Base-by-base conservation (phyloP, 2,888 invertebrate genomes). In the Epirrhoe alternata region DNA sequence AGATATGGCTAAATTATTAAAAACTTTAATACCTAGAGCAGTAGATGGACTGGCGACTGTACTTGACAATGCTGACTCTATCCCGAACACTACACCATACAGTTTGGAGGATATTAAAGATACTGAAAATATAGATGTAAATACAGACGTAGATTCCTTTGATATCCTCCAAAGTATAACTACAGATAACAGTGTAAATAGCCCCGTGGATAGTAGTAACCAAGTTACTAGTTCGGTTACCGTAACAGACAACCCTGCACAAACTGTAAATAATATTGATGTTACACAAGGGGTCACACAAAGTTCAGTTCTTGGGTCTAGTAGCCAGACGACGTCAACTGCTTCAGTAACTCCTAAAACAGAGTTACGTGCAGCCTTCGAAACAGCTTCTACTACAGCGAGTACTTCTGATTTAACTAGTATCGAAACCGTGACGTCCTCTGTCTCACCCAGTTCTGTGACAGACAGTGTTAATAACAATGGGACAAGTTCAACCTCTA, bases 1-100 rank as follows among this genome's bases (percentile, higher is more conserved):
- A 82, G 94, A 94, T 87, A 92, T 93, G 90, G 84, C 86, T 64
- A 90, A 89, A 77, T 83, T 94, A 72, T 91, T 94, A 74, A 92
- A 92, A 77, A 88, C 87, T 58, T 87, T 94, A 79, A 87, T 92
- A 74, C 92, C 94, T 74, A 88, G 92, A 84, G 91, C 90, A 78
- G 83, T 90, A 83, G 85, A 85, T 78, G 85, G 86, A 84, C 81
- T 86, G 74, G 76, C 81, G 73, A 84, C 80, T 76, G 76, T 78
- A 77, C 80, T 84, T 76, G 86, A 87, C 72, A 86, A 89, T 75
- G 76, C 86, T 74, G 90, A 91, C 73, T 79, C 72, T 61, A 76
- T 78, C 68, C 86, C 86, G n/a, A 87, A 86, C 61, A 93, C 93
- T 47, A 93, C 93, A 64, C 93, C 93, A 60, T 93, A 92, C 81